A percentile compares a stretch with the other conserved stretches of the same genome.
These are phyloP conservation scores for Atherinomorus stipes DNA, from an alignment of 2,113 vertebrate species.

Conservation along the genomic window DNA sequence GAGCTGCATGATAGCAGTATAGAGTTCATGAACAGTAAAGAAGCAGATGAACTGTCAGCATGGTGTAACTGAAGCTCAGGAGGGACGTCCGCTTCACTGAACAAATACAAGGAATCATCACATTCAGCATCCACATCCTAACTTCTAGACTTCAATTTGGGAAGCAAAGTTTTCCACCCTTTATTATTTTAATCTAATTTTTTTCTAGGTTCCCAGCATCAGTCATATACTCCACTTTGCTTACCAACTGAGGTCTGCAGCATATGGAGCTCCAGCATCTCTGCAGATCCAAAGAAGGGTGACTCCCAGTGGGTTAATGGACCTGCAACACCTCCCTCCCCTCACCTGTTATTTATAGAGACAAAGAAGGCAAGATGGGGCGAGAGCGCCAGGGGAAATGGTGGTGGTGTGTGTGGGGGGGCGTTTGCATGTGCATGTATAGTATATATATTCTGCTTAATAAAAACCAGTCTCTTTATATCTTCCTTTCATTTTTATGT, in stretches of 20 bases:
- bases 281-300: not conserved
- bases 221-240: conserved; percentile 13
- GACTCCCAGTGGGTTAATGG: not conserved
- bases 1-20: conserved; percentile 22
- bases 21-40: conserved; percentile 27
- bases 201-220: conserved; percentile 42
- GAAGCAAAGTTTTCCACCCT: not conserved
- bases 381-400: not conserved
- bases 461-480: not conserved
- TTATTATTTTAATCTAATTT: conserved; percentile 44
- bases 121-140: not conserved
- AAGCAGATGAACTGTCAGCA: conserved; percentile 22
- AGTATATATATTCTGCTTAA: conserved; percentile 3
- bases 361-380: not conserved
- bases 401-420: not conserved
- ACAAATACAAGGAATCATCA: conserved; percentile 14
- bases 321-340: not conserved
- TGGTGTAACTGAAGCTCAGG: conserved; percentile 25
- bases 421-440: not conserved
- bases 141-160: not conserved
- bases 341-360: conserved; percentile 7
- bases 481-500: not conserved
- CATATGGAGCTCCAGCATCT: not conserved
- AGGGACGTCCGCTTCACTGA: conserved; percentile 21
- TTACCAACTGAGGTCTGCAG: conserved; percentile 19